phyloP scores from a whole-genome alignment of 2,113 vertebrate species.

The Hippocampus comes region DNA sequence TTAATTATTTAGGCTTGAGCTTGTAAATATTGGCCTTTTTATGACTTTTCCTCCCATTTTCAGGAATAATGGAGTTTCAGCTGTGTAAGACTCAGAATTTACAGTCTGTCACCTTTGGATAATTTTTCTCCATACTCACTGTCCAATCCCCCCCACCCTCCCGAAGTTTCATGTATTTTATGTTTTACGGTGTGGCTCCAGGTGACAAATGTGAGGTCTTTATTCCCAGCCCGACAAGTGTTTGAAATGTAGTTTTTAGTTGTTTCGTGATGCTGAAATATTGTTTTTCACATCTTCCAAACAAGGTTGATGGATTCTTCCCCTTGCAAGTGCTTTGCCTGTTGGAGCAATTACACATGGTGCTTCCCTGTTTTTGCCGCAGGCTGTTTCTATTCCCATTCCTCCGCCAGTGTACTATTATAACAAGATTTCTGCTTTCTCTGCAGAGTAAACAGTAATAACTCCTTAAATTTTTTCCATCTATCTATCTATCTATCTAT shows the following conservation, averaged over 20 bases:
- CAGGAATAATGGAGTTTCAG: constrained; percentile 12
- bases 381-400: constrained; percentile 35
- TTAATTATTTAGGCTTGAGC: background rate
- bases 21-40: constrained; percentile 15
- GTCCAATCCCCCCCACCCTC: background rate
- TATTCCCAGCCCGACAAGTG: constrained; percentile 18
- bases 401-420: constrained; percentile 18
- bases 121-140: background rate
- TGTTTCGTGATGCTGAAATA: constrained; percentile 29
- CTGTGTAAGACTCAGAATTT: constrained; percentile 26
- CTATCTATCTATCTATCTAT: too few species aligned
- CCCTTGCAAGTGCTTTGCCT: constrained; percentile 42
- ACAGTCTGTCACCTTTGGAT: constrained; percentile 29
- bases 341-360: constrained; percentile 52
- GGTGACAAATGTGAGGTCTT: constrained; percentile 45
- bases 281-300: constrained; percentile 43
- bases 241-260: constrained; percentile 33
- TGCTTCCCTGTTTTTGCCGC: constrained; percentile 43
- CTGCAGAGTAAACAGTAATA: constrained; percentile 34
- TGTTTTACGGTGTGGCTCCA: constrained; percentile 28
- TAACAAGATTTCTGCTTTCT: constrained; percentile 32
- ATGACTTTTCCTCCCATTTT: constrained; percentile 8
- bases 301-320: constrained; percentile 55
- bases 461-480: constrained; percentile 3
- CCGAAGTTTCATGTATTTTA: constrained; percentile 39